phyloP scores from a whole-genome alignment of 2,888 invertebrate species.

The Glaucopsyche alexis region DNA sequence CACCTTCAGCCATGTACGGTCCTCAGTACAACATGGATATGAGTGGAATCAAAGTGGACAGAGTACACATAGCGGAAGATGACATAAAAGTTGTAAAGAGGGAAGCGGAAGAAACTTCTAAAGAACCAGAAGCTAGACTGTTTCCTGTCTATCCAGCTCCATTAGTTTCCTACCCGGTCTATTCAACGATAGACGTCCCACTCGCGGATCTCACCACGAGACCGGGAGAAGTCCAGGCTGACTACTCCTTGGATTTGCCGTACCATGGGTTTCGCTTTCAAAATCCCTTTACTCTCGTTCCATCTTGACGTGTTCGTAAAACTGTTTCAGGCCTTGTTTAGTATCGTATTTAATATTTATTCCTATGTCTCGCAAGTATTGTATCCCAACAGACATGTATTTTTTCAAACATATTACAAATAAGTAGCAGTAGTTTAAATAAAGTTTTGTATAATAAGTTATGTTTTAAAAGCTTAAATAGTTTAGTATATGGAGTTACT shows the following conservation, averaged over 20 bases:
- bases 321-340: conserved; percentile 56
- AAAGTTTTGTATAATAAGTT: background rate
- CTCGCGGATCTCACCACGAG: conserved; percentile 61
- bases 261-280: conserved; percentile 75
- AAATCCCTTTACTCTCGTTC: conserved; percentile 75
- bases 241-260: conserved; percentile 70
- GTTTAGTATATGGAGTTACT: no score
- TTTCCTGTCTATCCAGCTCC: conserved; percentile 57
- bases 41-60: conserved; percentile 54
- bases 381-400: conserved; percentile 60
- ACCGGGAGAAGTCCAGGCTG: conserved; percentile 72
- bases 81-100: conserved; percentile 38
- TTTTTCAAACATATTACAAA: conserved; percentile 53
- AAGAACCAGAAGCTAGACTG: conserved; percentile 46
- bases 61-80: conserved; percentile 50
- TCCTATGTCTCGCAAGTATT: conserved; percentile 59
- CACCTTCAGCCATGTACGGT: conserved; percentile 45
- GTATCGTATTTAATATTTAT: conserved; percentile 56
- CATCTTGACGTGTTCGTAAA: conserved; percentile 66
- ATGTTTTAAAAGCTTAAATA: no score
- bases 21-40: conserved; percentile 48
- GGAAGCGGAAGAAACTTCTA: conserved; percentile 33
- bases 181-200: conserved; percentile 55
- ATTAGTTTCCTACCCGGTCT: conserved; percentile 47
- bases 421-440: background rate